These are phyloP conservation scores for Ibidorhyncha struthersii DNA, from an alignment of 2,113 vertebrate species.

Conservation along the genomic window DNA sequence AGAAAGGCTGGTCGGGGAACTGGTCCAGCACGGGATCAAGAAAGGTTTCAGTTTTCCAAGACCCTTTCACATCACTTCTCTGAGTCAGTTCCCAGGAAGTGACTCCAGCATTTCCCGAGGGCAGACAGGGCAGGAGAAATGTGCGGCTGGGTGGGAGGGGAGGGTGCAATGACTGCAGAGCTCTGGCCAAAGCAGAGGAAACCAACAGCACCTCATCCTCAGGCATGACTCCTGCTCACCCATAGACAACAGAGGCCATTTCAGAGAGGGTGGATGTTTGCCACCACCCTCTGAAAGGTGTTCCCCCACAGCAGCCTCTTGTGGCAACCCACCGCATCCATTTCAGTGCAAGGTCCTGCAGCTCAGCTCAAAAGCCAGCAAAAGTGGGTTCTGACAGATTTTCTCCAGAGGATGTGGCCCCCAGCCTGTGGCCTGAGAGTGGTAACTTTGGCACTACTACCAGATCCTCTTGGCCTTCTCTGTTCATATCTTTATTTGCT, in stretches of 20 bases:
- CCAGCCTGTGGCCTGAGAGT: neutral
- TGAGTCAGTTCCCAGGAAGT: neutral
- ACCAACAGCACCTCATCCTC: neutral
- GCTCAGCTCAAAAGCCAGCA: neutral
- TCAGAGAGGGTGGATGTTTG: neutral
- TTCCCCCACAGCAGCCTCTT: neutral
- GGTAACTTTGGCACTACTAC: neutral
- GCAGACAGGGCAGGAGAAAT: neutral
- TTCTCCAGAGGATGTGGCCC: neutral
- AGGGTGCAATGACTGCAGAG: neutral
- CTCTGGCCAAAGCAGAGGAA: neutral
- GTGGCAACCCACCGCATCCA: neutral
- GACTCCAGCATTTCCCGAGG: fast-evolving
- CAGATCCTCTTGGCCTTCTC: neutral
- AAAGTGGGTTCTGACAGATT: neutral
- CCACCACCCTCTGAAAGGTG: neutral
- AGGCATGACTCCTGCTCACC: neutral
- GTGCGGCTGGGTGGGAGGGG: fast-evolving
- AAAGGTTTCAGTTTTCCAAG: neutral
- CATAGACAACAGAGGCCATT: neutral
- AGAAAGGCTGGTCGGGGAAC: neutral
- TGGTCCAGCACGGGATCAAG: neutral
- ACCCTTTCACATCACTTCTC: neutral
- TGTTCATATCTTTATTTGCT: neutral
- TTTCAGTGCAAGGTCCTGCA: neutral